Evolutionary conservation across 2,797 vertebrate species (phyloP), one percentile per base, ranked within the genome.

Genomic region (Semotilus atromaculatus): DNA sequence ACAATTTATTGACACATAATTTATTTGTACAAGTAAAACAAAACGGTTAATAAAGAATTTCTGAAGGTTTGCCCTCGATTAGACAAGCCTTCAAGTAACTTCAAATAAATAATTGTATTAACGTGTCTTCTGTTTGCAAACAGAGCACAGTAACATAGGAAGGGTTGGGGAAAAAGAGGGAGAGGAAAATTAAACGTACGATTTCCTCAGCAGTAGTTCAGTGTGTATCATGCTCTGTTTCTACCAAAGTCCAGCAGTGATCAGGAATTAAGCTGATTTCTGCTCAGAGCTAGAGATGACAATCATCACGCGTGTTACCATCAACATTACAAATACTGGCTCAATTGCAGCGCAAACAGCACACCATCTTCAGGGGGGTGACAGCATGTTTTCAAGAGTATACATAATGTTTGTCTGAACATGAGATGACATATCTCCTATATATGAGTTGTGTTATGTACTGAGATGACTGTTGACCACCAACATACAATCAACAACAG

Each of bases 1-100:
- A 58, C 66, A 77, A 38, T 83, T 84, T 84, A 84, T 84, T 71
- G 83, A 84, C 67, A 84, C 81, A 76, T 60, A 5, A 21, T 72
- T 84, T 66, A 48, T 72, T 84, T 53, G 36, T 84, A 84, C 83
- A 79, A 21, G 53, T 70, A 45, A 79, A 72, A 29, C 67, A 80
- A 80, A 84, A 72, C 53, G 62, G 40, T 62, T 84, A 60, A 66
- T 84, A 55, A 83, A 60, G 51, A 70, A 72, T 80, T 71, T 62
- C 10, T 48, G 36, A 36, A 70, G 64, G 48, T 84, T 84, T 84
- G 53, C 29, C 31, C 7, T 5, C 3, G 16, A 72, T 79, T 29
- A 43, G 19, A 18, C 74, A 62, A 38, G 71, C 10, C 77, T 81
- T 81, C 51, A 58, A 71, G 67, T 60, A 84, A 26, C 66, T 71